These are phyloP conservation scores for Leptinotarsa haldemani DNA, from an alignment of 2,888 invertebrate genomes.

Conservation along the genomic window DNA sequence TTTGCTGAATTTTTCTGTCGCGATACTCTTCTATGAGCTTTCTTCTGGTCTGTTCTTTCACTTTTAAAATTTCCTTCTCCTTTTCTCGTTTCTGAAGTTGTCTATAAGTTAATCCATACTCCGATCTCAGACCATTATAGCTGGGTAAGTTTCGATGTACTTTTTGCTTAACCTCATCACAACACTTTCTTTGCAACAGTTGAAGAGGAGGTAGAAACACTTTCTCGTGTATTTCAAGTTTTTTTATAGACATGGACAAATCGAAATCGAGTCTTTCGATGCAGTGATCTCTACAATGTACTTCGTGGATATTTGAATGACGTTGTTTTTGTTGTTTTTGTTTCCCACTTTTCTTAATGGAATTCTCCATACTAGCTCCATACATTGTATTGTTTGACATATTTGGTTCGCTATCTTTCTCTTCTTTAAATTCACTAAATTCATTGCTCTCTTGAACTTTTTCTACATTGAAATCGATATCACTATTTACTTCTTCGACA, in stretches of 20 bases:
- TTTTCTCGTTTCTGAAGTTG: conserved; percentile 66
- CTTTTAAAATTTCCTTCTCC: conserved; percentile 61
- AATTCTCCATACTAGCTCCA: conserved; percentile 29
- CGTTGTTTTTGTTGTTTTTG: not conserved
- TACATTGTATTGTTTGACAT: conserved; percentile 13
- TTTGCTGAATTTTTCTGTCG: conserved; percentile 61
- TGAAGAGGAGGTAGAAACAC: conserved; percentile 60
- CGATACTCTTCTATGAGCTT: conserved; percentile 65
- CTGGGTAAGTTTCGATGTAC: conserved; percentile 64
- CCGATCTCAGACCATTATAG: conserved; percentile 69
- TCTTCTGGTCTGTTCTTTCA: conserved; percentile 64
- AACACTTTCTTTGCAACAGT: conserved; percentile 61
- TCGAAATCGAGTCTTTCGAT: conserved; percentile 61
- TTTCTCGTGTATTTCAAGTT: conserved; percentile 59
- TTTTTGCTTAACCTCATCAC: conserved; percentile 62
- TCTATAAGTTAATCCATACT: conserved; percentile 68
- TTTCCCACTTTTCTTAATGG: conserved; percentile 25
- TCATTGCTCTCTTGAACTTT: conserved; percentile 27
- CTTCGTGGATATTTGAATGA: conserved; percentile 34
- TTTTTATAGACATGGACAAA: conserved; percentile 58
- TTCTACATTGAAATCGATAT: conserved; percentile 29
- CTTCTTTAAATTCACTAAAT: conserved; percentile 10
- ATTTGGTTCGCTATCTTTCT: conserved; percentile 27
- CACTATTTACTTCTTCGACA: conserved; percentile 47
- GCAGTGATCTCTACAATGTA: conserved; percentile 63